Base-by-base conservation (phyloP, 2,797 vertebrate species). In the Melanogrammus aeglefinus region DNA sequence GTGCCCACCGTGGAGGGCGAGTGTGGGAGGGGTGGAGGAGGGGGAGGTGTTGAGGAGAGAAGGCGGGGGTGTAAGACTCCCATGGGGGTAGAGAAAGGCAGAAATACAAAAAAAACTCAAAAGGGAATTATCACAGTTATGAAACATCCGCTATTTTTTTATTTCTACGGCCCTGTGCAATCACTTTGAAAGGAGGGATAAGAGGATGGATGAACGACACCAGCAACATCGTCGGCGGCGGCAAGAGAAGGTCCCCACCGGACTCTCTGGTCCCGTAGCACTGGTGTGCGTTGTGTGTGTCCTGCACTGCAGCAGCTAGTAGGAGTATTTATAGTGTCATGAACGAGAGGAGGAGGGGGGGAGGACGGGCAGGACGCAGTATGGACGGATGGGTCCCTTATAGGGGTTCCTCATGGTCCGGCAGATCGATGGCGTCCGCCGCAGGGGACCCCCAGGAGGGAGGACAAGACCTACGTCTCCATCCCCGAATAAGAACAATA, bases 381-480 rank as follows among this genome's bases (percentile, higher is more conserved):
- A 85, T 80, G 77, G 86, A 81, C 74, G 81, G 33, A 9, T 36
- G 87, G 84, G 86, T 78, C 83, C 83, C 84, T 90, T 84, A n/a
- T n/a, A n/a, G 85, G 86, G 91, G 88, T 92, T 91, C 90, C 89
- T 93, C 75, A 78, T 89, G 89, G 85, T 86, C 79, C 63, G 81
- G 79, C 78, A 78, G 82, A 92, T 94, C 92, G 90, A 93, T 94
- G 91, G 87, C 63, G 6, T 82, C 77, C 81, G 85, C 85, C 92
- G 83, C 83, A 76, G 73, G 89, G 90, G 89, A 87, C 77, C 31
- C 4, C 86, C 86, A 82, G 86, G 81, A 77, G 33, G 80, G 90
- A 90, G 88, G 82, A 88, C 90, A 90, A 87, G 81, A 69, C 18
- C 74, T 84, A 83, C 91, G 87, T 84, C 86, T 87, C 87, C 90